A percentile compares a stretch with the other conserved stretches of the same genome.
Evolutionary conservation across 1,140 invertebrate species (phyloP).

Genomic region (Temnothorax nylanderi): DNA sequence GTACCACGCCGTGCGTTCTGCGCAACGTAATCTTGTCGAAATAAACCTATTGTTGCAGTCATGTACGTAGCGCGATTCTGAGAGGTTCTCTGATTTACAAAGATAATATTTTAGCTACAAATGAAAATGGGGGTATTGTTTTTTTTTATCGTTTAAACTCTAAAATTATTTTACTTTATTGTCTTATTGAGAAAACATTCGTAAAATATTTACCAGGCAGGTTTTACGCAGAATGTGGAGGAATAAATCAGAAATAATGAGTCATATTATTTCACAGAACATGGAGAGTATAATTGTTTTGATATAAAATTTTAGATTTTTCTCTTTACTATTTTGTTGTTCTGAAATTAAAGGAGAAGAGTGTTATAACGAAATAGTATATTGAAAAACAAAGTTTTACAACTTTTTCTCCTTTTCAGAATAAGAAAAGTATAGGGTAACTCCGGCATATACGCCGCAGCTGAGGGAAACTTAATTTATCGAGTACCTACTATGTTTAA

Average conservation of each 20-base stretch:
- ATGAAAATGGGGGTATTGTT: too few relatives aligned
- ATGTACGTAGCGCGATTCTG: not conserved
- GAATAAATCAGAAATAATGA: not conserved
- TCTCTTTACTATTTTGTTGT: not conserved
- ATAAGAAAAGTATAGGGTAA: not conserved
- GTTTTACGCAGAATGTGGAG: not conserved
- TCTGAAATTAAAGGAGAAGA: not conserved
- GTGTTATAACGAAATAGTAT: not conserved
- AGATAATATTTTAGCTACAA: not conserved
- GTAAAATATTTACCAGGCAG: not conserved
- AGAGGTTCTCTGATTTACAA: not conserved
- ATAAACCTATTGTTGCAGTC: constrained; percentile 1
- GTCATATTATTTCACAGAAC: not conserved
- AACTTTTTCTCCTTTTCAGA: not conserved
- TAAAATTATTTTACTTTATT: too few relatives aligned
- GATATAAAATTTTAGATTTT: not conserved
- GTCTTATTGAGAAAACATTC: not conserved
- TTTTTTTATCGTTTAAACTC: too few relatives aligned
- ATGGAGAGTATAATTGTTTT: not conserved
- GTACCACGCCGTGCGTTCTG: not conserved
- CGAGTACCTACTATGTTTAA: too few relatives aligned
- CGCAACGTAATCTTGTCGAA: not conserved
- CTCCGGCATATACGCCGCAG: too few relatives aligned
- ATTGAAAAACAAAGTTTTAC: not conserved
- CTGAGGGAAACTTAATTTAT: too few relatives aligned